Evolutionary conservation across 2,888 invertebrate species (phyloP).

Genomic region (Eledona agricola): DNA sequence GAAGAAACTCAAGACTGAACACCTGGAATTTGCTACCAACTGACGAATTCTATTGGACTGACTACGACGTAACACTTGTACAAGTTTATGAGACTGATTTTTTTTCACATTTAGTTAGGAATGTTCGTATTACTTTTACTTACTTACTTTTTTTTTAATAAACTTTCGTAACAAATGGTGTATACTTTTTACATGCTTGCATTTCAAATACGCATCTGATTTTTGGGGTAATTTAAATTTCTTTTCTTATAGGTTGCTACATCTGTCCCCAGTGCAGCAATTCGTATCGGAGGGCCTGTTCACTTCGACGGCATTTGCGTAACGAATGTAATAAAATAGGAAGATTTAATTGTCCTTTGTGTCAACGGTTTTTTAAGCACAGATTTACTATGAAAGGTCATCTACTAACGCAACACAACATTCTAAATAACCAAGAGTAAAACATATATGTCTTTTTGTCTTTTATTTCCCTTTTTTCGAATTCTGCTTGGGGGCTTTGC

Average conservation of each 20-base stretch:
- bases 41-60: constrained; percentile 6
- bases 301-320: constrained; percentile 61
- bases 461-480: background rate
- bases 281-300: constrained; percentile 60
- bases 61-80: constrained; percentile 9
- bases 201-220: too few relatives aligned
- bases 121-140: constrained; percentile 17
- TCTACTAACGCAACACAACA: constrained; percentile 28
- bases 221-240: constrained; percentile 10
- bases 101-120: constrained; percentile 11
- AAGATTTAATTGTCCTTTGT: constrained; percentile 58
- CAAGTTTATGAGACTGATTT: constrained; percentile 30
- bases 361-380: constrained; percentile 61
- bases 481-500: constrained; percentile 4
- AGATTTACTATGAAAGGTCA: constrained; percentile 60
- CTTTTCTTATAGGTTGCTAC: constrained; percentile 32
- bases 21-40: background rate
- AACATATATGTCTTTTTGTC: too few relatives aligned
- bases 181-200: constrained; percentile 8
- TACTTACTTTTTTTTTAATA: constrained; percentile 4
- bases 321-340: constrained; percentile 63
- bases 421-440: constrained; percentile 1
- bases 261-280: constrained; percentile 58
- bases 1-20: constrained; percentile 4
- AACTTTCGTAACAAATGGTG: too few relatives aligned